Evolutionary conservation across 1,140 invertebrate genomes (phyloP), one percentile per base, ranked within the genome.

Genomic region (Zophobas atratus): DNA sequence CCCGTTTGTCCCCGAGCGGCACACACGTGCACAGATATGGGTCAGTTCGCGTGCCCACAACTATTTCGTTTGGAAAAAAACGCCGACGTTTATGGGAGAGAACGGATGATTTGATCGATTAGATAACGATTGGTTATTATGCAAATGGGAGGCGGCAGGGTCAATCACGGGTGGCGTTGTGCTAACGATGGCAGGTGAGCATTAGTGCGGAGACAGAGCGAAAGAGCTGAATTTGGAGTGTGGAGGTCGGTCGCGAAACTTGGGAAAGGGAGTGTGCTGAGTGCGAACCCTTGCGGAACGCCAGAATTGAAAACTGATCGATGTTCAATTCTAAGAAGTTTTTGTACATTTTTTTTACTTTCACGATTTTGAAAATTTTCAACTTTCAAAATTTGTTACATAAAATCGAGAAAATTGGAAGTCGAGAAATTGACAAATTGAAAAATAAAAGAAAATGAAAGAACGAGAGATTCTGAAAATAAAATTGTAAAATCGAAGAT

Each of bases 61-160:
- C 60, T 67, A 67, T 67, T 20, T 67, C 60, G 60, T 67, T 32
- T 41, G n/a, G 60, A 39, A 67, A 67, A 60, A 67, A 43, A 67
- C 43, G 33, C 60, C 60, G 60, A 67, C 60, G 43, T 67, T 67
- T 67, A 67, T 67, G 39, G 39, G 20, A 6, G 20, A 2, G 49
- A 51, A 51, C 3, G 57, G 36, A 63, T 67, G 60, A 67, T 67
- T 67, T 67, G 60, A 67, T 67, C 60, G 60, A 67, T 67, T 67
- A 67, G 6, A 38, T 43, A 67, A 67, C 60, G 39, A 67, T 67
- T 67, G 60, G 60, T 67, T 41, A 67, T 67, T 67, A 67, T 67
- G 60, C 20, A 67, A 67, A 67, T 67, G 60, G 60, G 60, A 38
- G 60, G 60, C 39, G 39, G 39, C 8, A 41, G 20, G 39, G 43